phyloP scores from a whole-genome alignment of 1,140 invertebrate species.

The Pseudomyrmex sp. region DNA sequence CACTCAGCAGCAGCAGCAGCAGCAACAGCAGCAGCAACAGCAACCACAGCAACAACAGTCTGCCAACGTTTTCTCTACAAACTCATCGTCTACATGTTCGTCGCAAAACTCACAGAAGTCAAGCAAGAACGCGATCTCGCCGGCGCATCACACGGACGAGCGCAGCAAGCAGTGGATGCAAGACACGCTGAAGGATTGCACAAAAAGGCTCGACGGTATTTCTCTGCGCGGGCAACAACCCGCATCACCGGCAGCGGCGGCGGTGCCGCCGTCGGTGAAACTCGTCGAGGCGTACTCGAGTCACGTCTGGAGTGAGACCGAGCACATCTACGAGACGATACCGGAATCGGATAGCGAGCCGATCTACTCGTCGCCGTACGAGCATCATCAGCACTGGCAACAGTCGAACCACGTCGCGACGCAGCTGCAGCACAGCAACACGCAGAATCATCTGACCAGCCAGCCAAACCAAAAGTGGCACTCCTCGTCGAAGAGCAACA shows the following conservation, averaged over 20 bases:
- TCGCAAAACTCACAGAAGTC: constrained; percentile 75
- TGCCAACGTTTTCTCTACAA: constrained; percentile 49
- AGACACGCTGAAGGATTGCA: constrained; percentile 78
- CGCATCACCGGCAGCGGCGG: constrained; percentile 31
- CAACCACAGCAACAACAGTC: constrained; percentile 43
- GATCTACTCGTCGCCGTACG: constrained; percentile 89
- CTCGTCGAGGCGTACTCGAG: constrained; percentile 79
- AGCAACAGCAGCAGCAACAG: constrained; percentile 53
- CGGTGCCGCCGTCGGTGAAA: constrained; percentile 64
- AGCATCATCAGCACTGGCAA: constrained; percentile 79
- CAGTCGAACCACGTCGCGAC: constrained; percentile 54
- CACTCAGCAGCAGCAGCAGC: constrained; percentile 55
- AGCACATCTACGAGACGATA: constrained; percentile 90
- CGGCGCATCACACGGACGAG: constrained; percentile 61
- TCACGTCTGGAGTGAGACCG: constrained; percentile 84
- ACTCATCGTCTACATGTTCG: constrained; percentile 72
- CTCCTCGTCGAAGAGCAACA: constrained; percentile 85
- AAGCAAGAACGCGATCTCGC: constrained; percentile 68
- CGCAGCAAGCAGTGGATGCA: constrained; percentile 76
- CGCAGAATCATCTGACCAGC: constrained; percentile 21
- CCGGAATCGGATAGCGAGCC: constrained; percentile 89
- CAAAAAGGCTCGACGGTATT: constrained; percentile 78
- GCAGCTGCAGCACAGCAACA: constrained; percentile 28
- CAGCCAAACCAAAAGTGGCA: constrained; percentile 77
- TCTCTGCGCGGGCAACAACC: constrained; percentile 72